Evolutionary conservation across 2,113 vertebrate species (phyloP), one percentile per base, ranked within the genome.

Genomic region (Forbesichthys papilliferus): DNA sequence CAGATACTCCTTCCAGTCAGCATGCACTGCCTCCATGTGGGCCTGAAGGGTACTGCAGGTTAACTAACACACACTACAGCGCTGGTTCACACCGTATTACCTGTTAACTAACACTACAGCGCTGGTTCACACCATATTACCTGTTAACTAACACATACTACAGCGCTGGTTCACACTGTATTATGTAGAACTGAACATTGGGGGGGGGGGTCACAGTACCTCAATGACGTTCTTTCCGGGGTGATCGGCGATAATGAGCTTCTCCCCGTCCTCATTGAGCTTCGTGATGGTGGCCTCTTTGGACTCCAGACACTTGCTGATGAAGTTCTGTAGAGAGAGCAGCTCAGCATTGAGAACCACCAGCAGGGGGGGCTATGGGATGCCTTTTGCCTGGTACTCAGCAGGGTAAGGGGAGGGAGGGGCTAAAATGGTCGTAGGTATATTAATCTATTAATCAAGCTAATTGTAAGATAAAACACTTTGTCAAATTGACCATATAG

Each of bases 1-100:
- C 74, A 99, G 92, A 76, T 98, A 99, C 48, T 96, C 95, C 89
- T 99, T 99, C 98, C 98, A 99, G 86, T 99, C 98, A 0, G 96
- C 96, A 0, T 99, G 95, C 27, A 99, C 96, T 0, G 98, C 98
- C 70, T 97, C 98, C 51, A 94, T 97, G 72, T 99, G 98, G 42
- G 98, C 98, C 98, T 99, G 83, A 48, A 0, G 65, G n/a, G 61
- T 46, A 56, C 6, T 20, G 0, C 48, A 8, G 16, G 13, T 14
- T 18, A 42, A 47, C 14, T 48, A 53, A 53, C 5, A 8, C 18
- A 16, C 16, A 27, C 27, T 27, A 27, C 27, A 27, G 27, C 27
- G 0, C 27, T 27, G 27, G 27, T 27, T 27, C 27, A 27, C 27
- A 27, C 27, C 0, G 27, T 27, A 27, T 27, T 27, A 27, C 27